Conservation (phyloP, 2,888 invertebrate genomes). For the Anagyrus pseudococci region DNA sequence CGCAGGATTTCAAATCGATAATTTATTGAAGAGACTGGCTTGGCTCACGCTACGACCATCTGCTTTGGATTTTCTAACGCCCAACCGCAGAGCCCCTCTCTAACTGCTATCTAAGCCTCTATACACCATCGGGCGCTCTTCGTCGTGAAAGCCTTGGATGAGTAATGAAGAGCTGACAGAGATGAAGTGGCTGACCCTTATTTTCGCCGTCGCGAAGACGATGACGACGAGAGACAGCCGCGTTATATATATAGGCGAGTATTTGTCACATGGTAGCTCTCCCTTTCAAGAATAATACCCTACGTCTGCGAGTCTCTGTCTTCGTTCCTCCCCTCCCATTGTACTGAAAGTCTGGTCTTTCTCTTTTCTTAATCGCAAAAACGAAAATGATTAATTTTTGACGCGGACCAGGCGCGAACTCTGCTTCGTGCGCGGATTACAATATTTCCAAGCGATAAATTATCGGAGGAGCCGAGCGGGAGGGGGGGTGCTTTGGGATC, state of each 20-base stretch:
- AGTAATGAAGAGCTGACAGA: conserved; percentile 50
- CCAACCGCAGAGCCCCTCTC: not conserved
- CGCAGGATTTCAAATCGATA: conserved; percentile 34
- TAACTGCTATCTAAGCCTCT: not conserved
- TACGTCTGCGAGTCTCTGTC: not conserved
- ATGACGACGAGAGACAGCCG: not conserved
- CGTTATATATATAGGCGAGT: conserved; percentile 17
- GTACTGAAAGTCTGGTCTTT: too few species aligned
- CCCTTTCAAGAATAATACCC: conserved; percentile 33
- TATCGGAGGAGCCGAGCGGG: not conserved
- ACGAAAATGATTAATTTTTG: conserved; percentile 22
- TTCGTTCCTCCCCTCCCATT: not conserved
- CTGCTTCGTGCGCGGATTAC: conserved; percentile 6
- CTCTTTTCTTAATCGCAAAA: not conserved
- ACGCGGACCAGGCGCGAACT: not conserved
- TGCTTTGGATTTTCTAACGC: conserved; percentile 18
- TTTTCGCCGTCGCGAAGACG: conserved; percentile 41
- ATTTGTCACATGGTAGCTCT: conserved; percentile 31
- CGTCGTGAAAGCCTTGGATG: conserved; percentile 34
- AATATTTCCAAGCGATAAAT: conserved; percentile 25
- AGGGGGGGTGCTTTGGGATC: too few species aligned
- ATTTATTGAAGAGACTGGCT: conserved; percentile 38
- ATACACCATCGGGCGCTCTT: too few species aligned
- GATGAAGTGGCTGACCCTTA: conserved; percentile 47
- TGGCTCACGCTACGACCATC: conserved; percentile 27